Evolutionary conservation across 1,140 invertebrate genomes (phyloP).

Genomic region (Heterodera schachtii): DNA sequence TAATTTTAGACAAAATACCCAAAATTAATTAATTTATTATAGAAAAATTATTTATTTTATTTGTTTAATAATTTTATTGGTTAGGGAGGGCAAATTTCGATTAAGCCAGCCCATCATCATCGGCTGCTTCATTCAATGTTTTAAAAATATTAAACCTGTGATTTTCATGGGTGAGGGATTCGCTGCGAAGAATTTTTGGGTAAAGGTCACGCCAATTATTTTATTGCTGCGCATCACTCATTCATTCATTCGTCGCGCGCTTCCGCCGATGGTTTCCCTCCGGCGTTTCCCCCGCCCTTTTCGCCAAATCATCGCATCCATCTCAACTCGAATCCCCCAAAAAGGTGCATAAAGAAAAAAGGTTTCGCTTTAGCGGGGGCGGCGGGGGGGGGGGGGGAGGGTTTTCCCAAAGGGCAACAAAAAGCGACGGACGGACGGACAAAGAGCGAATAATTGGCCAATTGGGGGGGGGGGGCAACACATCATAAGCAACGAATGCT

Average conservation of each 20-base stretch:
- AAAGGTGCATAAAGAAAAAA: background rate
- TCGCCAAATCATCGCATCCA: background rate
- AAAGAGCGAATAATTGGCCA: background rate
- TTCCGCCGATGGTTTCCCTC: background rate
- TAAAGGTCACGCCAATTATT: slow-evolving; percentile 5
- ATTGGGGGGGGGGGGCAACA: background rate
- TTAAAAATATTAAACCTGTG: background rate
- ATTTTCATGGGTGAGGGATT: background rate
- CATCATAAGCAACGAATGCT: background rate
- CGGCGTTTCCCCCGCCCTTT: background rate
- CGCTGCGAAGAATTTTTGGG: background rate
- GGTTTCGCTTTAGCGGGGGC: background rate
- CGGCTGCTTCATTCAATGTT: background rate
- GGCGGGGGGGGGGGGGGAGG: background rate
- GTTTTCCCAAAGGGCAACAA: background rate
- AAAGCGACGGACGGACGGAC: background rate
- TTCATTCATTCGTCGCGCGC: background rate
- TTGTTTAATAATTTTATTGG: too few relatives aligned
- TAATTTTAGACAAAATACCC: too few relatives aligned
- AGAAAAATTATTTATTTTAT: too few relatives aligned
- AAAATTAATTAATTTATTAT: too few relatives aligned
- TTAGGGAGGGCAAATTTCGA: background rate
- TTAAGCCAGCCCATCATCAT: background rate
- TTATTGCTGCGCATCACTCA: background rate
- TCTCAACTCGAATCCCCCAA: background rate